These are phyloP conservation scores for Subanguina moxae DNA, from an alignment of 1,140 invertebrate species.

Conservation along the genomic window DNA sequence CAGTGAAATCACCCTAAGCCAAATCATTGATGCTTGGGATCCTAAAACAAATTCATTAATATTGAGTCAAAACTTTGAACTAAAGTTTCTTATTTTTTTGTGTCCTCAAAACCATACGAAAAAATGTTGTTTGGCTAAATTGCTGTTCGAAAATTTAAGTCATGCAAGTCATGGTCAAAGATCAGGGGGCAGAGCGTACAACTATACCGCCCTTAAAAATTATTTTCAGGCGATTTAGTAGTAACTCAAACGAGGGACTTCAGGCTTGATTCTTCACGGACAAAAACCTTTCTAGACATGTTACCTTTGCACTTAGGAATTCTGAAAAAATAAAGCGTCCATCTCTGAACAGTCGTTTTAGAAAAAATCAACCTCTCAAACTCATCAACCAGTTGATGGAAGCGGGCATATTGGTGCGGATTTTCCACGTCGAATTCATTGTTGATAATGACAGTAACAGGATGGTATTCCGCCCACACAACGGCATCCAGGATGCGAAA, in stretches of 20 bases:
- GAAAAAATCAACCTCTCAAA: slow-evolving; percentile 42
- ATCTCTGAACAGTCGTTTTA: neutral
- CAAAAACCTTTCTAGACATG: no score
- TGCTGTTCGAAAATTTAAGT: no score
- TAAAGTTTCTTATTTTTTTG: no score
- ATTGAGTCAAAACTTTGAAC: no score
- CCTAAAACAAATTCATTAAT: slow-evolving; percentile 17
- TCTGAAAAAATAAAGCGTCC: neutral
- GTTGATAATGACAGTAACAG: slow-evolving; percentile 56
- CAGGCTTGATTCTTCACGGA: no score
- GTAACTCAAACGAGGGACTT: no score
- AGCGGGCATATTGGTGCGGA: slow-evolving; percentile 2
- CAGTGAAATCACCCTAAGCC: slow-evolving; percentile 6
- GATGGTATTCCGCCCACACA: slow-evolving; percentile 57
- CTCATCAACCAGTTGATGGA: slow-evolving; percentile 48
- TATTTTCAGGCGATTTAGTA: no score
- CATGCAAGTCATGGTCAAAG: no score
- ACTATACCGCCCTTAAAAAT: no score
- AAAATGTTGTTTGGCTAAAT: no score
- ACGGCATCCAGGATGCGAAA: neutral
- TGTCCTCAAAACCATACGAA: no score
- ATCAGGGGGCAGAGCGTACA: no score
- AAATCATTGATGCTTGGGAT: slow-evolving; percentile 25
- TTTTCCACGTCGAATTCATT: slow-evolving; percentile 48
- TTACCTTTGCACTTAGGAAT: slow-evolving; percentile 25